Conservation (phyloP, 2,888 invertebrate genomes). For the Camponotus fellah region DNA sequence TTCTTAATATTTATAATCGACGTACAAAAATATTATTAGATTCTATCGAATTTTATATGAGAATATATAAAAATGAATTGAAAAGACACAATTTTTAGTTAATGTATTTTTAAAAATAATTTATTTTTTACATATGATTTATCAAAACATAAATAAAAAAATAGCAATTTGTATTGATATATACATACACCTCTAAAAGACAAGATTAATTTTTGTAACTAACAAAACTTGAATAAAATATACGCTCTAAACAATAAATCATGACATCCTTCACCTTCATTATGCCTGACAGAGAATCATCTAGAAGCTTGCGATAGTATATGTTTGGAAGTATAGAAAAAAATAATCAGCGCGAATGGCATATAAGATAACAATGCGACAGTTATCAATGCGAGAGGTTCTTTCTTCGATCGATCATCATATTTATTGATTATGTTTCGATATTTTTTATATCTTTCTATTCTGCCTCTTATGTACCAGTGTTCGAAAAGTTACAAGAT, state of each 20-base stretch:
- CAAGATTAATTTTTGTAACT: not conserved
- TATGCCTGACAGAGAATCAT: slow-evolving; percentile 25
- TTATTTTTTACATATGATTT: not conserved
- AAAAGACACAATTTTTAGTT: not conserved
- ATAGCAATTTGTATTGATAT: not conserved
- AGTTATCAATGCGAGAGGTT: slow-evolving; percentile 15
- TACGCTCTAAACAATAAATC: slow-evolving; percentile 18
- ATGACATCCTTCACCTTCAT: slow-evolving; percentile 4
- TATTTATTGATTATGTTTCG: not conserved
- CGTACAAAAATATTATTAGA: not conserved
- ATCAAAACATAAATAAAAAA: not conserved
- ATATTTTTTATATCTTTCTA: slow-evolving; percentile 2
- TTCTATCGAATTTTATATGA: not conserved
- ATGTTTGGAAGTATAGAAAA: not conserved
- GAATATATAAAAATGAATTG: not conserved
- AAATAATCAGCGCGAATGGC: slow-evolving; percentile 30
- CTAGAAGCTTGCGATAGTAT: slow-evolving; percentile 22
- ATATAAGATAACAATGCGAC: not conserved
- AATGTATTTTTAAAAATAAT: not conserved
- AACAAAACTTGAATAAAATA: not conserved
- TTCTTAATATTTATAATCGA: not conserved
- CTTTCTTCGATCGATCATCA: not conserved
- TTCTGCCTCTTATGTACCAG: not conserved
- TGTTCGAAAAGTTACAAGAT: not conserved
- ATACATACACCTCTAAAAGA: not conserved